Evolutionary conservation across 2,797 vertebrate genomes (phyloP), one percentile per base, ranked within the genome.

Genomic region (Myotis vivesi): DNA sequence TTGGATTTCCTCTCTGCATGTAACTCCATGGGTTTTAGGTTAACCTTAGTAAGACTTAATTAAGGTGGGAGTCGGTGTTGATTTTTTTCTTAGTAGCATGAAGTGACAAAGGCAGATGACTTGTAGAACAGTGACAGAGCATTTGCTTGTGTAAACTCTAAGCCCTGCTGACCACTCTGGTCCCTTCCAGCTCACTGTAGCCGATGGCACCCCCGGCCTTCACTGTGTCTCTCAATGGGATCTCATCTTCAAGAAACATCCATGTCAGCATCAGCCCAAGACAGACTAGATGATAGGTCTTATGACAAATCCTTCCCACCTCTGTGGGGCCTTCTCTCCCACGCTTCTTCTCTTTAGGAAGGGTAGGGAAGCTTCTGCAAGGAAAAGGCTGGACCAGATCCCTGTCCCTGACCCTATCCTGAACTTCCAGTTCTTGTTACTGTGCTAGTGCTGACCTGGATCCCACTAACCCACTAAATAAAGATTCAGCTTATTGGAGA

Each of bases 31-130:
- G 92, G 66, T 87, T 51, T 95, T 38, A 72, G 92, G 87, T 73
- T 68, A 89, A 69, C 87, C 59, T 92, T 30, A 51, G 25, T 69
- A 36, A 33, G 87, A 91, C 81, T 94, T 96, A 68, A 91, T 94
- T 96, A 68, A 91, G n/a, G 72, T 84, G 83, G 77, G 59, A 94
- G 92, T 66, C 36, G 25, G 57, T 51, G 38, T n/a, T 44, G 0
- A n/a, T 49, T 77, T 64, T 75, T 79, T 80, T 75, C 64, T 49
- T 30, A 89, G 84, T n/a, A 68, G 38, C 28, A n/a, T 44, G 64
- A 87, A 79, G 38, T 33, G 19, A 75, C 59, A 83, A 64, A 30
- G 17, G 72, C 41, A 38, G 38, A 25, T 57, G 46, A 59, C 66
- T 71, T 8, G 17, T 3, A 41, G 19, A 92, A 28, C 33, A 64